A percentile compares a stretch with the other conserved stretches of the same genome.
Evolutionary conservation across 2,113 vertebrate species (phyloP).

Genomic region (Aviceda subcristata): DNA sequence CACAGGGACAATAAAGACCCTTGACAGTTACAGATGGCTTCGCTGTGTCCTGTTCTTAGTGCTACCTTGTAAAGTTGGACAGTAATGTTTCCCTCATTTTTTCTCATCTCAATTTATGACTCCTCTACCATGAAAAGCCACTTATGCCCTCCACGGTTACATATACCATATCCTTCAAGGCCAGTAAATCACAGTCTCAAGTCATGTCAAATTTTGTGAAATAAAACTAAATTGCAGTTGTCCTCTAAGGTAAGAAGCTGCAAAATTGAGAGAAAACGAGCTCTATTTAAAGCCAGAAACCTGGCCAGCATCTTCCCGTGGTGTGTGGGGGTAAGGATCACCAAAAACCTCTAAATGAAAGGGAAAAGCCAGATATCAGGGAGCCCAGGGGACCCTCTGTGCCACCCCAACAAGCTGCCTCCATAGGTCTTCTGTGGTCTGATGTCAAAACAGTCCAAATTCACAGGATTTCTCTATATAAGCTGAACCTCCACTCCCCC

Average conservation of each 20-base stretch:
- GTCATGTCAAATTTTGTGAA: constrained; percentile 39
- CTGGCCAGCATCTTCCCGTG: not conserved
- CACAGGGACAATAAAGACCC: constrained; percentile 33
- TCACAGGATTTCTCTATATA: not conserved
- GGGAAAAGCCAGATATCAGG: not conserved
- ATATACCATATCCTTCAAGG: constrained; percentile 4
- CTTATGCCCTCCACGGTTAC: not conserved
- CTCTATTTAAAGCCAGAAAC: not conserved
- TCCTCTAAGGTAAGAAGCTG: not conserved
- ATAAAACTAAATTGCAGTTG: constrained; percentile 39
- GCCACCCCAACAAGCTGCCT: not conserved
- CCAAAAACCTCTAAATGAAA: not conserved
- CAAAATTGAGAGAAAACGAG: not conserved
- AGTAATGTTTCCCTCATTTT: constrained; percentile 7
- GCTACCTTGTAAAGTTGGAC: constrained; percentile 39
- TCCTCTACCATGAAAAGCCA: constrained; percentile 36
- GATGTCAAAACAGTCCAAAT: not conserved
- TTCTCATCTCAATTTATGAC: constrained; percentile 49
- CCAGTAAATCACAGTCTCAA: constrained; percentile 30
- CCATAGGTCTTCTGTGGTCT: fast-evolving
- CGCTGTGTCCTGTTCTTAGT: not conserved
- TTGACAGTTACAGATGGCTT: constrained; percentile 23
- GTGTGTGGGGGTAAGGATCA: not conserved
- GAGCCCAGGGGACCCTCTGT: not conserved
- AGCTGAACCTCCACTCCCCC: not conserved